Conservation (phyloP, 2,797 vertebrate genomes). For the Manis crassicaudata region DNA sequence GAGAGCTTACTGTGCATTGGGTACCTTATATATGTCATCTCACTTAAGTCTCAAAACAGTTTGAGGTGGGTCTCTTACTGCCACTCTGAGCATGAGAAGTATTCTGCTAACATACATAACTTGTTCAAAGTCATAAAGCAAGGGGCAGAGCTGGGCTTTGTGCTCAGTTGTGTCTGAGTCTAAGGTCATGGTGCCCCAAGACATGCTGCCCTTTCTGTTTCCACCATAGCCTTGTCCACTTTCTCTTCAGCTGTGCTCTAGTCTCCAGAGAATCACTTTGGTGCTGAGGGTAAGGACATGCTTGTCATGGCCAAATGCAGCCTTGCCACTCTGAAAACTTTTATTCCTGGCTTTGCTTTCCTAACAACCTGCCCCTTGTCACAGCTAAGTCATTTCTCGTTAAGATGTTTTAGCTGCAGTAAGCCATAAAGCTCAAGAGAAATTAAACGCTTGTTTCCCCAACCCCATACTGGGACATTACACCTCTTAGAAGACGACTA, state of each 20-base stretch:
- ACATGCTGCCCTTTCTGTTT: not conserved
- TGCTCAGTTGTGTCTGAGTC: not conserved
- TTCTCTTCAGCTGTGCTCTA: not conserved
- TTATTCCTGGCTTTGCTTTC: not conserved
- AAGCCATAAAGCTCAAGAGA: constrained; percentile 63
- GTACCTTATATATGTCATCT: not conserved
- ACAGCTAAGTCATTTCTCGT: not conserved
- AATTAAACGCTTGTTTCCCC: constrained; percentile 62
- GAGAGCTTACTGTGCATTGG: not conserved
- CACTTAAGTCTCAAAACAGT: not conserved
- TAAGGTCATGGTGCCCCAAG: not conserved
- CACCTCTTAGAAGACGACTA: constrained; percentile 54
- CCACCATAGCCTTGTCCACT: not conserved
- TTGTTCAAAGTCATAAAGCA: not conserved
- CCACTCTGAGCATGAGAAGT: not conserved
- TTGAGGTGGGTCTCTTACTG: not conserved
- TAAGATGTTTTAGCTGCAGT: constrained; percentile 68
- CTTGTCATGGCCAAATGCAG: not conserved
- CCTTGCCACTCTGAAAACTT: not conserved
- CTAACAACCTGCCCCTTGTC: constrained; percentile 29
- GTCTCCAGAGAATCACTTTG: not conserved
- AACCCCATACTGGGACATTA: constrained; percentile 38
- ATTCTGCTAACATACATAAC: not conserved
- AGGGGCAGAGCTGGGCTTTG: not conserved
- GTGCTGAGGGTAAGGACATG: fast-evolving